Evolutionary conservation across 2,113 vertebrate genomes (phyloP), one percentile per base, ranked within the genome.

Genomic region (Cnemophilus loriae): DNA sequence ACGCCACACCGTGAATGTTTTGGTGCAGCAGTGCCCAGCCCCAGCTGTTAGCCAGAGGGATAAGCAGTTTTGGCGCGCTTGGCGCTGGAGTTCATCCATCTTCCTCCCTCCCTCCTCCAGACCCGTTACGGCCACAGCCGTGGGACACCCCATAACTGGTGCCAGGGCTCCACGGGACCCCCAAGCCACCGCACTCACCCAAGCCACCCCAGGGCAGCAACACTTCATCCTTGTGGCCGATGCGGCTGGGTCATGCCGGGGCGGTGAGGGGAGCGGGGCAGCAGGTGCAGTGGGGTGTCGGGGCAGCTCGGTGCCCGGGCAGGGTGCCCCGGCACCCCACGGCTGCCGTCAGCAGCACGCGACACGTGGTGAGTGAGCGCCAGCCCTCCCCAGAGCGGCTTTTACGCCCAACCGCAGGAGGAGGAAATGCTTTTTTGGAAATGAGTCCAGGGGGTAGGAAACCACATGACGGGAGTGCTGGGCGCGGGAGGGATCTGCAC

Each of bases 341-440:
- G 5, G 35, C 87, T 10, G 16, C 82, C 5, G 11, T 52, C 16
- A 46, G 55, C 80, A 82, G 79, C 42, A 39, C 9, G 44, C n/a
- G 10, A 85, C 21, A 30, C 19, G 52, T 21, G 80, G 63, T 2
- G 27, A 94, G 56, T 96, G 93, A 95, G 84, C 13, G 0, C 59
- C 68, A 42, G 56, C 83, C 79, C 83, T 73, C 92, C 80, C 76
- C 56, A 50, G 47, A 1, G 46, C 42, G 79, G 39, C 79, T 97
- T 90, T 95, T 95, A 95, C 91, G 37, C 55, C 49, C 70, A 3
- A 22, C 42, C 8, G 2, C 26, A 4, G 74, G 23, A 19, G 74
- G 90, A 97, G 93, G 96, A 97, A 97, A 96, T 93, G 73, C 94
- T 89, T 95, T 95, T 97, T 95, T 95, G 94, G 96, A 92, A 93